phyloP scores from a whole-genome alignment of 2,888 invertebrate genomes.

The Troides helena region DNA sequence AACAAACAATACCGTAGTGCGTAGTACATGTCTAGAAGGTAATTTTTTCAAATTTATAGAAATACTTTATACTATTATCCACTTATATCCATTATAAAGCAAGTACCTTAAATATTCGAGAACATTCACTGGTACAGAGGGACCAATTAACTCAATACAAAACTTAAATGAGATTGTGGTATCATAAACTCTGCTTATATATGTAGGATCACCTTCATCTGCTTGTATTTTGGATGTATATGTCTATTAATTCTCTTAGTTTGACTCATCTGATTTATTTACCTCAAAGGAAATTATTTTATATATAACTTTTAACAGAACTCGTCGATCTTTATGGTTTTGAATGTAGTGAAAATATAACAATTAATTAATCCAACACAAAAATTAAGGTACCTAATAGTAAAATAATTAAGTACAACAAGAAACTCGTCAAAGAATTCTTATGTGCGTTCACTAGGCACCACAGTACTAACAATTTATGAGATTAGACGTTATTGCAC shows the following conservation, averaged over 20 bases:
- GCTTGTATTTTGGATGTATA: not conserved
- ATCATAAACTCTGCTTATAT: conserved; percentile 2
- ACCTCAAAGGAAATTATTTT: too few species aligned
- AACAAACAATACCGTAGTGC: conserved; percentile 38
- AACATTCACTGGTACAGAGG: conserved; percentile 16
- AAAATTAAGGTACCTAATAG: too few species aligned
- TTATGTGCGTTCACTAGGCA: too few species aligned
- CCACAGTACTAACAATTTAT: too few species aligned
- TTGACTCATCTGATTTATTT: too few species aligned
- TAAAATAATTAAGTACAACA: too few species aligned
- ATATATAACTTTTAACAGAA: too few species aligned
- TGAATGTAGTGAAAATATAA: too few species aligned
- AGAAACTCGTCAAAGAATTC: too few species aligned
- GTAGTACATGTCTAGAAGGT: conserved; percentile 13
- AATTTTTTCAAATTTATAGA: conserved; percentile 14
- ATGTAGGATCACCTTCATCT: not conserved
- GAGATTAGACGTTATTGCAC: too few species aligned
- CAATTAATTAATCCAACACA: too few species aligned
- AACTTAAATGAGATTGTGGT: conserved; percentile 3
- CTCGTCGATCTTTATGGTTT: too few species aligned
- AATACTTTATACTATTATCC: not conserved
- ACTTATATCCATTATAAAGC: conserved; percentile 3
- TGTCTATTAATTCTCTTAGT: not conserved
- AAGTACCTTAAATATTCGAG: conserved; percentile 13
- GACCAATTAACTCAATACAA: conserved; percentile 17